Conservation (phyloP, 2,113 vertebrate genomes). For the Muscicapa adusta region DNA sequence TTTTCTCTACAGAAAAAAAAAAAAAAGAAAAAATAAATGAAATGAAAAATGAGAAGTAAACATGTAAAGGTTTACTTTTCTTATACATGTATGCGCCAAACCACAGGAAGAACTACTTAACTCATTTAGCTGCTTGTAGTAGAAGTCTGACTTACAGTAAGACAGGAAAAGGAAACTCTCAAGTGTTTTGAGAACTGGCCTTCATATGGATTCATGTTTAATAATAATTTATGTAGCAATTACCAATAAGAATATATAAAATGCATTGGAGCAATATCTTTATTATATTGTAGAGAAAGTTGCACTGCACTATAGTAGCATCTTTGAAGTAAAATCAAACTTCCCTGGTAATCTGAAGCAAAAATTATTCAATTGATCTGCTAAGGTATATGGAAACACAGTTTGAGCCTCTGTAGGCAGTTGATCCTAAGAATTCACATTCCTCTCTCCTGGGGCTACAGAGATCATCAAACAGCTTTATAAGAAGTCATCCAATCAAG, state of each 20-base stretch:
- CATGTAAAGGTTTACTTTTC: not conserved
- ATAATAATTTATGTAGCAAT: not conserved
- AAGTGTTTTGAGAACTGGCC: not conserved
- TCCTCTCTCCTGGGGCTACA: not conserved
- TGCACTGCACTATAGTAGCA: not conserved
- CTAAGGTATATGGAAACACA: not conserved
- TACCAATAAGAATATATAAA: not conserved
- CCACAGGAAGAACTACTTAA: not conserved
- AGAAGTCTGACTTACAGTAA: not conserved
- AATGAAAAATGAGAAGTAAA: not conserved
- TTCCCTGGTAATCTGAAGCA: not conserved
- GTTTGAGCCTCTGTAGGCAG: not conserved
- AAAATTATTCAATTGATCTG: not conserved
- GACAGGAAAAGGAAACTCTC: not conserved
- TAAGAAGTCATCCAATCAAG: not conserved
- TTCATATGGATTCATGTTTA: not conserved
- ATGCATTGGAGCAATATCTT: not conserved
- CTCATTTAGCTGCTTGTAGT: not conserved
- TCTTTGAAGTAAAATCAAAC: not conserved
- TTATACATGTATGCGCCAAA: not conserved
- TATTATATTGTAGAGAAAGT: not conserved
- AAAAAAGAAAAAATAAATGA: fast-evolving
- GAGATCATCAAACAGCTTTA: not conserved
- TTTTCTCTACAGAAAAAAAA: not conserved
- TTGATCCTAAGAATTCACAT: not conserved